phyloP scores from a whole-genome alignment of 2,113 vertebrate species.

The Cyprinus carpio region DNA sequence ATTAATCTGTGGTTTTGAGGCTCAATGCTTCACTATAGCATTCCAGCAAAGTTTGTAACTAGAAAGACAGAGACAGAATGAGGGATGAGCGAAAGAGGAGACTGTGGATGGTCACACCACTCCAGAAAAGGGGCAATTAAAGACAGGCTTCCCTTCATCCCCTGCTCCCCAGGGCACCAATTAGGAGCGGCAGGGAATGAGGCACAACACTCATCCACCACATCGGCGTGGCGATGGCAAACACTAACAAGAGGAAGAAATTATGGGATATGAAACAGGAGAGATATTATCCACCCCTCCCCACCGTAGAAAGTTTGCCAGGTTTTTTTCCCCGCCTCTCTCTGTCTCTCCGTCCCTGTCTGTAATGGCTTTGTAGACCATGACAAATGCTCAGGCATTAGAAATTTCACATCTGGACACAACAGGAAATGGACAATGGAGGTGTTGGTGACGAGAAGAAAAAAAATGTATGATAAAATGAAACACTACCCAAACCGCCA shows the following conservation, averaged over 20 bases:
- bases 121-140: conserved; percentile 62
- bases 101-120: conserved; percentile 58
- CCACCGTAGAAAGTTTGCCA: conserved; percentile 54
- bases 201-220: conserved; percentile 59
- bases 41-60: conserved; percentile 43
- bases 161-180: conserved; percentile 57
- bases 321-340: conserved; percentile 14
- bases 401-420: conserved; percentile 79
- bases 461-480: conserved; percentile 73
- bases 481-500: neutral
- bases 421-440: conserved; percentile 79
- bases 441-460: conserved; percentile 68
- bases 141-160: conserved; percentile 59
- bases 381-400: conserved; percentile 80
- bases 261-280: conserved; percentile 62
- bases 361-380: conserved; percentile 76
- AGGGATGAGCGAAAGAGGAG: conserved; percentile 42
- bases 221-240: conserved; percentile 52
- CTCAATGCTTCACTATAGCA: conserved; percentile 41
- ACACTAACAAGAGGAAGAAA: conserved; percentile 61
- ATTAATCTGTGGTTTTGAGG: conserved; percentile 58
- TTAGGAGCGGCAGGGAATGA: conserved; percentile 61
- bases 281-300: conserved; percentile 42
- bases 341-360: conserved; percentile 55
- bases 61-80: conserved; percentile 41